Percentiles rank a stretch among this genome's conserved stretches.
Conservation (phyloP, 2,113 vertebrate genomes). For the Hemibagrus wyckioides region DNA sequence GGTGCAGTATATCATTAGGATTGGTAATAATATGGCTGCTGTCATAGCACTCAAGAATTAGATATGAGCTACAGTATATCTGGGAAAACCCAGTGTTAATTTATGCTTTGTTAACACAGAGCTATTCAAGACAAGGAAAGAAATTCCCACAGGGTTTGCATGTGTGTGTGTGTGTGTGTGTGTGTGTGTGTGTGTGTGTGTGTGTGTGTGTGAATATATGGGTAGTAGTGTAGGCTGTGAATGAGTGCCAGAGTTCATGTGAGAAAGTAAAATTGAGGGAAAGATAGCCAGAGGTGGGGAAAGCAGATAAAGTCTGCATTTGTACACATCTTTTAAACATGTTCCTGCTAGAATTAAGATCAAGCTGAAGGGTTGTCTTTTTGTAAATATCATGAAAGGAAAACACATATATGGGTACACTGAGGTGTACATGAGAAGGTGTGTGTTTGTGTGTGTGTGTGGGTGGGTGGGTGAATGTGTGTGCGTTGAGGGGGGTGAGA, state of each 20-base stretch:
- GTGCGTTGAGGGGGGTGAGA: too few species aligned
- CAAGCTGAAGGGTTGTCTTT: not conserved
- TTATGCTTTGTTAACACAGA: not conserved
- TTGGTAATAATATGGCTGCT: not conserved
- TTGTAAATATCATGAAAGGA: not conserved
- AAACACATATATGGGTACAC: not conserved
- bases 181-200: too few species aligned
- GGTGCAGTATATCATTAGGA: not conserved
- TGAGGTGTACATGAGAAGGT: not conserved
- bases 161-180: too few species aligned
- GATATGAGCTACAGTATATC: not conserved
- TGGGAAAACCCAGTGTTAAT: not conserved
- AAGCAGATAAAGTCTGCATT: not conserved
- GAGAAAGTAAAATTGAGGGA: not conserved
- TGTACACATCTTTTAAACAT: not conserved
- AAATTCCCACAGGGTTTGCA: not conserved
- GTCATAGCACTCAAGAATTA: not conserved
- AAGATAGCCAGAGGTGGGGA: not conserved
- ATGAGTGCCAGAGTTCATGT: not conserved
- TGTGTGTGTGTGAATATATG: too few species aligned
- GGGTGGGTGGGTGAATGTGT: not conserved
- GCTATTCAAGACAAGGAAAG: not conserved
- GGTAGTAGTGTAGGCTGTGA: not conserved
- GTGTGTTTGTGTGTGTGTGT: slow-evolving; percentile 32
- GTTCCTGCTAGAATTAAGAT: not conserved